Base-by-base conservation (phyloP, 1,140 invertebrate genomes). In the Hestina assimilis region DNA sequence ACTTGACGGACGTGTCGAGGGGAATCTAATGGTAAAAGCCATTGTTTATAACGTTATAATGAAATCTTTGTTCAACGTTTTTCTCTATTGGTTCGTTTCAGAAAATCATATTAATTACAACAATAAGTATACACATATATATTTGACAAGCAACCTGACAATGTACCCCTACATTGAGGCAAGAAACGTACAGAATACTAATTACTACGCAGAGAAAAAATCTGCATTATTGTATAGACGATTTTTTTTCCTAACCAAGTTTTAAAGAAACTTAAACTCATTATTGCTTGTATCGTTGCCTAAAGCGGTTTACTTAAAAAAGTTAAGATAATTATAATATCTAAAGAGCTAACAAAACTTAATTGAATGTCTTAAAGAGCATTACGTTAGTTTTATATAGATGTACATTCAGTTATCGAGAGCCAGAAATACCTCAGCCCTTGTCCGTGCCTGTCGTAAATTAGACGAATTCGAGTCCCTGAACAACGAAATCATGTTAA, bases 401-500 rank as follows among this genome's bases (percentile, higher is more conserved):
- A 56, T 48, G 45, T 47, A 59, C 63, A 64, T 63, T 62, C 33
- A 62, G 53, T 69, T 57, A 72, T 69, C 67, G 55, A 69, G 58
- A 59, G 64, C 65, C 68, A 75, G 63, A 75, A 79, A 80, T 80
- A 84, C 61, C 55, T 43, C 57, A 66, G 63, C 66, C 63, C 63
- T 71, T 71, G 66, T 61, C 55, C 41, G 56, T 55, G 61, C 43
- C 52, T 48, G 58, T 65, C 61, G 69, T 77, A 73, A 75, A 68
- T 75, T 68, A 66, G 53, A 58, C 23, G 51, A 41, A 50, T 59
- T 54, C 51, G 58, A 68, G 29, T 59, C 42, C 47, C 26, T 26
- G 69, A 67, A 79, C 62, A 79, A 77, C 72, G 66, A 73, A 78
- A 66, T 76, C 60, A 67, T 72, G 74, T 77, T 75, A 54, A 68